These are phyloP conservation scores for Apodemus agrarius DNA, from an alignment of 2,797 vertebrate genomes.

Conservation along the genomic window DNA sequence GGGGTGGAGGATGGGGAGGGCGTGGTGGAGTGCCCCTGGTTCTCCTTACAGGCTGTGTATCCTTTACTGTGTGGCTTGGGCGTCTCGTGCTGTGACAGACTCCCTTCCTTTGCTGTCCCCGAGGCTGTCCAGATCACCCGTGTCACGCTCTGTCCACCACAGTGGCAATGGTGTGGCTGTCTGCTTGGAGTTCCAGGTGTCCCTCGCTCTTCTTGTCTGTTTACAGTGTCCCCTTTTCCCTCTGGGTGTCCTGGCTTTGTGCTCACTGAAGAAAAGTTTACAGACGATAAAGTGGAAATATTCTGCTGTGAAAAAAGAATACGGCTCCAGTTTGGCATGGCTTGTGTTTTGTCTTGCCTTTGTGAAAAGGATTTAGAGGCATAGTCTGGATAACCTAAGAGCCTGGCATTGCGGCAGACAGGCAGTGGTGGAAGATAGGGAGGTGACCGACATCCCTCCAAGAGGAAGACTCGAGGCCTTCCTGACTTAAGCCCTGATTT, in stretches of 20 bases:
- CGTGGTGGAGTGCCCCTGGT: not conserved
- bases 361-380: not conserved
- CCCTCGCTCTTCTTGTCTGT: not conserved
- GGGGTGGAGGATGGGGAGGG: not conserved
- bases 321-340: not conserved
- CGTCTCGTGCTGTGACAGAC: not conserved
- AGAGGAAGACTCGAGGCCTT: not conserved
- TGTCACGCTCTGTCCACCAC: not conserved
- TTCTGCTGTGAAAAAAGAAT: conserved; percentile 70
- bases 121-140: not conserved
- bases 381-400: not conserved
- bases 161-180: conserved; percentile 40
- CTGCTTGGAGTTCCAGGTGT: conserved; percentile 36
- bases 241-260: conserved; percentile 78
- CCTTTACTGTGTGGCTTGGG: conserved; percentile 4
- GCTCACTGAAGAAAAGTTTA: conserved; percentile 85
- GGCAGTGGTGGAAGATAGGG: not conserved
- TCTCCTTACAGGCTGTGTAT: conserved; percentile 50
- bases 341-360: conserved; percentile 60
- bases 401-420: not conserved
- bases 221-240: conserved; percentile 55
- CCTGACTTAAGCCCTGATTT: not conserved
- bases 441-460: not conserved
- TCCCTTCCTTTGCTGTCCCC: not conserved
- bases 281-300: conserved; percentile 86